A percentile compares a stretch with the other conserved stretches of the same genome.
Evolutionary conservation across 2,888 invertebrate genomes (phyloP).

Genomic region (Hypsopygia costalis): DNA sequence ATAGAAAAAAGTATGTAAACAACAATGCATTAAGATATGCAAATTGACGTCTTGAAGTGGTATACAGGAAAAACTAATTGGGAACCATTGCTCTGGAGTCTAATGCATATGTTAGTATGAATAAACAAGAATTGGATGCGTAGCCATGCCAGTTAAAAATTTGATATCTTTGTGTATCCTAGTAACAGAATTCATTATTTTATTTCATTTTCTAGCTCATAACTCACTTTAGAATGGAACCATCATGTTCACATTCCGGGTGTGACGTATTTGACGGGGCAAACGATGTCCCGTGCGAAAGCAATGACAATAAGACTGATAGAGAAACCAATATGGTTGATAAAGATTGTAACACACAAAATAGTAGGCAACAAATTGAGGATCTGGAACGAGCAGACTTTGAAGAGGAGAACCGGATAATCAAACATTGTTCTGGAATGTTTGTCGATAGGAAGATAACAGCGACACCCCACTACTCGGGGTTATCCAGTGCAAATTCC

Average conservation of each 20-base stretch:
- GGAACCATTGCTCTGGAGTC: too few relatives aligned
- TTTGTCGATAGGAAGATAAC: conserved; percentile 57
- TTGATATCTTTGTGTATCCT: too few relatives aligned
- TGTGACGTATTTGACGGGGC: conserved; percentile 53
- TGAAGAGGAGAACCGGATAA: conserved; percentile 67
- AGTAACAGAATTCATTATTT: background rate
- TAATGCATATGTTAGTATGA: too few relatives aligned
- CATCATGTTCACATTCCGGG: conserved; percentile 61
- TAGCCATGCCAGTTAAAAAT: too few relatives aligned
- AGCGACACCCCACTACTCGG: conserved; percentile 45
- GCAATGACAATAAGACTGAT: conserved; percentile 63
- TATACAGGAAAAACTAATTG: too few relatives aligned
- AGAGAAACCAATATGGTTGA: conserved; percentile 38
- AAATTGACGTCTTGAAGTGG: too few relatives aligned
- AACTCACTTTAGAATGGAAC: conserved; percentile 54
- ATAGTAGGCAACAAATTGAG: conserved; percentile 54
- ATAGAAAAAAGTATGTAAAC: too few relatives aligned
- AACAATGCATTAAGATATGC: too few relatives aligned
- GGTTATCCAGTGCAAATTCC: conserved; percentile 60
- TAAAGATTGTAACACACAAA: conserved; percentile 32
- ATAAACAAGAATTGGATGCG: too few relatives aligned
- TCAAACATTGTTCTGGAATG: conserved; percentile 64
- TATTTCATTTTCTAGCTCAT: conserved; percentile 24
- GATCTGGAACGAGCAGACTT: conserved; percentile 70
- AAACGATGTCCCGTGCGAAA: conserved; percentile 40